Conservation (phyloP, 2,888 invertebrate species). For the Spialia ferax region DNA sequence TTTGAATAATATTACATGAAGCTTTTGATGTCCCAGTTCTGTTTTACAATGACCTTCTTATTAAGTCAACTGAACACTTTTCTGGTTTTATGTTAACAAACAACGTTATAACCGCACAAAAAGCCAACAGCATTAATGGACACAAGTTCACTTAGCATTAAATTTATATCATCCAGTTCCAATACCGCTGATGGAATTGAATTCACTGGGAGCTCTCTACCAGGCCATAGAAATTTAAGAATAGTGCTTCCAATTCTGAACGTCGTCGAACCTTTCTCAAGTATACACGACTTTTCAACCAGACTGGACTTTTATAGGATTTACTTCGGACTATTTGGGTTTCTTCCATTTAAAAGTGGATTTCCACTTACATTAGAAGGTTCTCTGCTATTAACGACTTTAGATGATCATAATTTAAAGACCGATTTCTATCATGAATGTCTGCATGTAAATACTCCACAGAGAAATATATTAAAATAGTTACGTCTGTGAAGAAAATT, state of each 20-base stretch:
- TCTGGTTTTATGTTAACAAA: too few species aligned
- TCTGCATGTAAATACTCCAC: too few species aligned
- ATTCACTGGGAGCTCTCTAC: conserved; percentile 25
- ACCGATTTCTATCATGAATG: too few species aligned
- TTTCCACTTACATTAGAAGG: conserved; percentile 3
- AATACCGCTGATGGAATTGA: conserved; percentile 16
- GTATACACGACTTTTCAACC: conserved; percentile 9
- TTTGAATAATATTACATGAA: too few species aligned
- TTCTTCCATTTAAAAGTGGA: conserved; percentile 3
- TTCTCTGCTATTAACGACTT: background rate
- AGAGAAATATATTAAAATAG: too few species aligned
- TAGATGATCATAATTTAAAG: background rate
- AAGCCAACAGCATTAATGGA: background rate
- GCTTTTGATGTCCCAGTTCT: too few species aligned
- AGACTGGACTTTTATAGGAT: background rate
- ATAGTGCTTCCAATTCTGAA: conserved; percentile 18
- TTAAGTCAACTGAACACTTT: too few species aligned
- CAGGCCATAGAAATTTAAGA: conserved; percentile 23
- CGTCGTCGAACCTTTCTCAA: conserved; percentile 16
- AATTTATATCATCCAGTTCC: conserved; percentile 8
- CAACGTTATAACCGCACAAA: too few species aligned
- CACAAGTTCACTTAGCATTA: background rate
- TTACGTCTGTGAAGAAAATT: too few species aligned
- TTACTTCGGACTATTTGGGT: background rate
- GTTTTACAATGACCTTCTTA: too few species aligned